Base-by-base conservation (phyloP, 2,888 invertebrate species). In the Tipula confusa region DNA sequence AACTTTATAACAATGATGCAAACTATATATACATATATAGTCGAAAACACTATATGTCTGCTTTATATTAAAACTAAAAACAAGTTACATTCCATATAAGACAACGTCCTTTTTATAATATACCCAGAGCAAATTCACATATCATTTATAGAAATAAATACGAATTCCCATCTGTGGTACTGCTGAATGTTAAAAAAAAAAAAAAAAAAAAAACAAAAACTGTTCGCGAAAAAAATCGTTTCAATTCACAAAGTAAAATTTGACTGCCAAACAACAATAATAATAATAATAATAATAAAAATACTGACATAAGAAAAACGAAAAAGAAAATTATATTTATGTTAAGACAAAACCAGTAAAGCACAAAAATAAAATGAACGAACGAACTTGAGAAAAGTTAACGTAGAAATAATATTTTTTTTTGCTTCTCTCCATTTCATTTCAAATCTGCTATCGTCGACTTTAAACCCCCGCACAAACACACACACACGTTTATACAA, bases 281-380 rank as follows among this genome's bases (percentile, higher is more conserved):
- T 64, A 64, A 64, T 64, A 64, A 38, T 13, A 38, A 13, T 38
- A 43, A 64, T 64, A 64, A 24, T 9, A 33, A 33, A 9, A 33
- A 33, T 33, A n/a, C n/a, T n/a, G 11, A 33, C 11, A 33, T 33
- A 64, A 64, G 64, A 64, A 24, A 64, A 64, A 18, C 24, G 24
- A 64, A 64, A 64, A 18, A 7, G 24, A 64, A 64, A 64, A 64
- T 64, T 64, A 64, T 64, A 64, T 64, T 24, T 64, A 64, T 64
- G n/a, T 64, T 64, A 64, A 64, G 64, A 64, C 64, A 64, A n/a
- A n/a, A 64, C 64, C 64, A 64, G 24, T 24, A 64, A n/a, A 64
- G 64, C 64, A n/a, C n/a, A 64, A 64, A 64, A 64, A 64, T 9
- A 36, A n/a, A 43, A 43, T 7, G 43, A 64, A 18, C 33, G 33